phyloP scores from a whole-genome alignment of 2,113 vertebrate genomes.

The Gila orcuttii region DNA sequence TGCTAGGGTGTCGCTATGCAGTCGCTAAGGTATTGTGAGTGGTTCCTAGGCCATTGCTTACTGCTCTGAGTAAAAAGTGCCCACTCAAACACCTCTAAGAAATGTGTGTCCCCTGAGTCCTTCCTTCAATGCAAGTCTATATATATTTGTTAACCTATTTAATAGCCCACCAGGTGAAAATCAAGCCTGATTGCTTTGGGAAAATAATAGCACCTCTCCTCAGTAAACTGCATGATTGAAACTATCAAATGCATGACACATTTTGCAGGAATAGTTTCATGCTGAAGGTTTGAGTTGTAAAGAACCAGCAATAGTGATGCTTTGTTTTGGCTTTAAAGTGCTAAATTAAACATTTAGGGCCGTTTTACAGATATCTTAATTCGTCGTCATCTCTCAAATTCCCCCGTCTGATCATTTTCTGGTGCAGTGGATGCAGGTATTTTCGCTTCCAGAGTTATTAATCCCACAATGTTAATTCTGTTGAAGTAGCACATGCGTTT shows the following conservation, averaged over 20 bases:
- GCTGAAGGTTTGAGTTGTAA: background rate
- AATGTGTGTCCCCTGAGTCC: background rate
- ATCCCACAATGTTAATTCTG: constrained; percentile 41
- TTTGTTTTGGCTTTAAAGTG: background rate
- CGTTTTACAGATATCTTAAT: background rate
- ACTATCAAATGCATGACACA: background rate
- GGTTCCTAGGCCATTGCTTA: background rate
- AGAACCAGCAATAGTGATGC: background rate
- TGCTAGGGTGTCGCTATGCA: too few relatives aligned
- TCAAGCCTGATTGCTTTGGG: constrained; percentile 1
- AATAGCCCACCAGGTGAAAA: constrained; percentile 22
- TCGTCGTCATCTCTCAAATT: background rate
- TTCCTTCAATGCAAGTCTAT: background rate
- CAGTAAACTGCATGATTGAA: background rate
- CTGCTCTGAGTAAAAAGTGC: background rate
- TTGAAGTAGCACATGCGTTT: constrained; percentile 16
- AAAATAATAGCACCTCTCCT: background rate
- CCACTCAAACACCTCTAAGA: constrained; percentile 6
- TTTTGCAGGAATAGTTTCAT: background rate
- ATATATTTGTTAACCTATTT: background rate
- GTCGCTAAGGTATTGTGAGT: background rate
- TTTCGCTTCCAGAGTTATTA: constrained; percentile 5
- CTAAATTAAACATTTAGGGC: background rate
- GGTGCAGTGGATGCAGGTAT: background rate
- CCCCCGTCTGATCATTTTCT: background rate